Conservation (phyloP, 2,888 invertebrate genomes). For the Tipula unca region DNA sequence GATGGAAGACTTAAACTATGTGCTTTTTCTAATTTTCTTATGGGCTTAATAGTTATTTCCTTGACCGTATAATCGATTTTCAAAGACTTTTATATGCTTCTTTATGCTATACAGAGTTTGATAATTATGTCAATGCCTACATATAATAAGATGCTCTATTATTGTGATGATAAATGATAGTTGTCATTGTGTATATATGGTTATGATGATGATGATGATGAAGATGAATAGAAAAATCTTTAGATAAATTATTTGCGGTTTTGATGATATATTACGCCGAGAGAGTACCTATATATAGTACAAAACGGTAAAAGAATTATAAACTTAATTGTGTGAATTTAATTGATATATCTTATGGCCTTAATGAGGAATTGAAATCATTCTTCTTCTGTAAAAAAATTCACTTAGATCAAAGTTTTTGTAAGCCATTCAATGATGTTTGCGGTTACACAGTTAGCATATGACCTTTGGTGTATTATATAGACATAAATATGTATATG, state of each 20-base stretch:
- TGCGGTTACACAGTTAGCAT: background rate
- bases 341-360: background rate
- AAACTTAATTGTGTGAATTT: background rate
- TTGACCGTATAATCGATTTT: background rate
- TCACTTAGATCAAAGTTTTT: background rate
- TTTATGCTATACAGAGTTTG: background rate
- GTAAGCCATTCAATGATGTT: background rate
- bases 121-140: background rate
- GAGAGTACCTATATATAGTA: background rate
- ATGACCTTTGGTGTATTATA: background rate
- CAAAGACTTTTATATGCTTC: background rate
- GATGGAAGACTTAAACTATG: no score
- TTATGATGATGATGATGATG: background rate
- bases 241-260: background rate
- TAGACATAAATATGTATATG: background rate
- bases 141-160: slow-evolving; percentile 3
- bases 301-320: background rate
- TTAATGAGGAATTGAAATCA: background rate
- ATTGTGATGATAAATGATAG: background rate
- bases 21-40: no score
- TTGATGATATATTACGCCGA: background rate
- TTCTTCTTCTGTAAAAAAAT: background rate
- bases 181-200: background rate
- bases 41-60: background rate
- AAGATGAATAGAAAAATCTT: background rate